Evolutionary conservation across 1,140 invertebrate species (phyloP), one percentile per base, ranked within the genome.

Genomic region (Drosophila bipectinata): DNA sequence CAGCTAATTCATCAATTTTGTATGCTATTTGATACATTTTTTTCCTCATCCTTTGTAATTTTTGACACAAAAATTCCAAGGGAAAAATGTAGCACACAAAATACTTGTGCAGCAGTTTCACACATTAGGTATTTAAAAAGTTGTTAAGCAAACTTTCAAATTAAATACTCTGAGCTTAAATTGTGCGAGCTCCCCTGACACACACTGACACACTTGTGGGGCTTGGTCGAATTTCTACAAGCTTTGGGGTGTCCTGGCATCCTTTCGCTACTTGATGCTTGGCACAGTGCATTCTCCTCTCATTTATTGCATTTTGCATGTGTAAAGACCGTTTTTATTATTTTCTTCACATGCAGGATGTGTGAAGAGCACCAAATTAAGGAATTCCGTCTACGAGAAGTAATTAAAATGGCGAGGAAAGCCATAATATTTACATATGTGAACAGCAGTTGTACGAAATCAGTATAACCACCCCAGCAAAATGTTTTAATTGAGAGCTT

Each of bases 61-160:
- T 41, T 39, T 21, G 24, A 15, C 9, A 30, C n/a, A 54, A 14
- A 34, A 64, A 72, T 53, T 73, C 10, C 57, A 49, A 24, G 37
- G 14, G 37, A 80, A 76, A 71, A 60, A 79, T 79, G 57, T 80
- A 77, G 60, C 66, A 64, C 48, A 58, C 34, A n/a, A 61, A 62
- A 80, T 53, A 60, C 54, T 79, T 79, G 68, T 72, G 41, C 55
- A 56, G 34, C 67, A 59, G 54, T 52, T 75, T 59, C 6, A 24
- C 57, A 71, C 82, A 72, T 73, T 73, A 49, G 80, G 60, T 72
- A 79, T 83, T 84, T 83, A 84, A 84, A 83, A 84, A 80, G 77
- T 84, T 85, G 59, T 72, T 76, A 52, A 64, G 71, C 81, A 84
- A 83, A 84, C 81, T 84, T 84, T 77, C 59, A 84, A 84, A 85